Percentiles rank a stretch among this genome's conserved stretches.
Evolutionary conservation across 2,113 vertebrate genomes (phyloP).

Genomic region (Riparia riparia): DNA sequence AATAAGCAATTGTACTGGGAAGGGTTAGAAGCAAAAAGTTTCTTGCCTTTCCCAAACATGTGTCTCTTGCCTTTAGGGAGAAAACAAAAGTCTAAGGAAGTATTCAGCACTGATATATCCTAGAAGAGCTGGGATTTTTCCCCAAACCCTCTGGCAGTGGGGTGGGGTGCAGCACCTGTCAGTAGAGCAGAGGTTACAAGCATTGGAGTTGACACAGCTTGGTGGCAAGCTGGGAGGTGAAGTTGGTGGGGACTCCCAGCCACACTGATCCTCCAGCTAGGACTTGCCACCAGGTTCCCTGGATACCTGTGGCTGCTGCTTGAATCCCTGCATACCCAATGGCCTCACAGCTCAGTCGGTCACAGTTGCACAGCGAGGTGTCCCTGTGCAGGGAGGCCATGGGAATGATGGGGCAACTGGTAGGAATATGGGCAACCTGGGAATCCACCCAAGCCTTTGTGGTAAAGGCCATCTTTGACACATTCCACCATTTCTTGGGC

Average conservation of each 20-base stretch:
- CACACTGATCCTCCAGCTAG: accelerated
- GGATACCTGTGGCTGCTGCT: neutral
- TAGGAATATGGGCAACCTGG: neutral
- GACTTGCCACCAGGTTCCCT: neutral
- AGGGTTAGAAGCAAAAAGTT: neutral
- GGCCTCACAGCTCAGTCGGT: accelerated
- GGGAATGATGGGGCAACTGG: neutral
- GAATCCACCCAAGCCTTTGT: neutral
- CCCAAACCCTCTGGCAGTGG: accelerated
- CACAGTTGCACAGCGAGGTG: neutral
- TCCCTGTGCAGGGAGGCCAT: accelerated
- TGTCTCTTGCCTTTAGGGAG: neutral
- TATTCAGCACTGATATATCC: neutral
- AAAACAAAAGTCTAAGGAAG: neutral
- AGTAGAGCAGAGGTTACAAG: neutral
- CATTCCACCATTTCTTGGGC: neutral
- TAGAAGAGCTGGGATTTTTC: neutral
- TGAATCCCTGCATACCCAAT: neutral
- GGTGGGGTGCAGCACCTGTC: neutral
- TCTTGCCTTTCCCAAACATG: neutral
- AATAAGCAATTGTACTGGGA: neutral
- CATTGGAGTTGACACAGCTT: accelerated
- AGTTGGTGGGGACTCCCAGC: neutral
- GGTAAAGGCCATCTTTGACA: neutral
- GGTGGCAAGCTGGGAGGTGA: neutral